These are phyloP conservation scores for Parasteatoda tepidariorum DNA, from an alignment of 1,140 invertebrate species.

Conservation along the genomic window DNA sequence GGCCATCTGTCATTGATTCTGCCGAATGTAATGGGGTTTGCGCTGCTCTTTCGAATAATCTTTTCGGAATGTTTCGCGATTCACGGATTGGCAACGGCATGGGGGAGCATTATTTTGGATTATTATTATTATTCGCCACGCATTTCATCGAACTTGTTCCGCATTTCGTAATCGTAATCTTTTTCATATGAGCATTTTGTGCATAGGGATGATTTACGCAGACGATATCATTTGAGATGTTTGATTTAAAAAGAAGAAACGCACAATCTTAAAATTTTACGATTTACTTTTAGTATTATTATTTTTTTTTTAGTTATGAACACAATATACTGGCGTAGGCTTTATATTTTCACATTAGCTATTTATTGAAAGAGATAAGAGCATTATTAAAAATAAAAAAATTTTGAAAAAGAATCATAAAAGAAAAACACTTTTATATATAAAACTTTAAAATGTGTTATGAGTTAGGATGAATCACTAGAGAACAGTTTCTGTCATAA, in stretches of 20 bases:
- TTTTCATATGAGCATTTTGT: constrained; percentile 18
- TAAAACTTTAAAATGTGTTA: no score
- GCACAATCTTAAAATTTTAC: no score
- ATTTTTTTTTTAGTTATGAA: no score
- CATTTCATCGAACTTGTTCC: constrained; percentile 28
- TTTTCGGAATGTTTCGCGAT: constrained; percentile 55
- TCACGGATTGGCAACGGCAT: constrained; percentile 38
- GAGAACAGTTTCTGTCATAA: no score
- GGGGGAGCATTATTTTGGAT: constrained; percentile 57
- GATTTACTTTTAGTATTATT: no score
- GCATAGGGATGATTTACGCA: constrained; percentile 42
- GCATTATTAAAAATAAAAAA: no score
- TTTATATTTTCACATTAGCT: no score
- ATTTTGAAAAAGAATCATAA: no score
- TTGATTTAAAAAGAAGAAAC: neutral
- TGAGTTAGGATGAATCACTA: no score
- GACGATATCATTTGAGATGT: constrained; percentile 27
- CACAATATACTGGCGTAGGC: no score
- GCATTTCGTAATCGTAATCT: constrained; percentile 44
- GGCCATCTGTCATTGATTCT: constrained; percentile 60
- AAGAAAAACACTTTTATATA: no score
- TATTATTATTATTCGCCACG: constrained; percentile 54
- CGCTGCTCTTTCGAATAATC: constrained; percentile 56
- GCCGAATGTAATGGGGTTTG: constrained; percentile 46
- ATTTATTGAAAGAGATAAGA: no score